Conservation (phyloP, 2,797 vertebrate genomes). For the Enteromius unitaeniatus region DNA sequence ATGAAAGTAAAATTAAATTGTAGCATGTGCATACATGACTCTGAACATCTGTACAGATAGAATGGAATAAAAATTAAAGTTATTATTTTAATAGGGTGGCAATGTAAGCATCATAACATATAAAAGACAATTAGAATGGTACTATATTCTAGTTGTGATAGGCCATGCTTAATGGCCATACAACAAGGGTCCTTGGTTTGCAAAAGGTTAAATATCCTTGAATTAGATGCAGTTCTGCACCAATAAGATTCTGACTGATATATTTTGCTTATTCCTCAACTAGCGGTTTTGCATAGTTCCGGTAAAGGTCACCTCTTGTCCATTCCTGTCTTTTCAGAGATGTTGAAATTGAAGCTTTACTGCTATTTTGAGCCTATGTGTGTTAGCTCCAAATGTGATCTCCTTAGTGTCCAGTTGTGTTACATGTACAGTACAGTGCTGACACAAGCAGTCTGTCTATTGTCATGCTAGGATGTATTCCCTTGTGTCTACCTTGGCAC, state of each 20-base stretch:
- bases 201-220: not conserved
- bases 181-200: not conserved
- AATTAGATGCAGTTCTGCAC: not conserved
- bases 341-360: not conserved
- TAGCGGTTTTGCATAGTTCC: not conserved
- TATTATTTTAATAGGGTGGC: not conserved
- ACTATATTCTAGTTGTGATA: not conserved
- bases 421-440: conserved; percentile 5
- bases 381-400: conserved; percentile 5
- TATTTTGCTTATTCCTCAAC: not conserved
- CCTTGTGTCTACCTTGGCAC: conserved; percentile 26
- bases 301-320: conserved; percentile 5
- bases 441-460: conserved; percentile 34
- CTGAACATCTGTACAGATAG: not conserved
- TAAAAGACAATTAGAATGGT: not conserved
- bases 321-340: not conserved
- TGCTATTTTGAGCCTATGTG: not conserved
- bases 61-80: not conserved
- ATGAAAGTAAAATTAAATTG: not conserved
- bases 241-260: not conserved
- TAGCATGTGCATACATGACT: not conserved
- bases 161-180: not conserved
- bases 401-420: conserved; percentile 6
- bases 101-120: not conserved
- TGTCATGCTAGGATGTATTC: conserved; percentile 30